phyloP scores from a whole-genome alignment of 2,797 vertebrate genomes.

The Trachurus trachurus region DNA sequence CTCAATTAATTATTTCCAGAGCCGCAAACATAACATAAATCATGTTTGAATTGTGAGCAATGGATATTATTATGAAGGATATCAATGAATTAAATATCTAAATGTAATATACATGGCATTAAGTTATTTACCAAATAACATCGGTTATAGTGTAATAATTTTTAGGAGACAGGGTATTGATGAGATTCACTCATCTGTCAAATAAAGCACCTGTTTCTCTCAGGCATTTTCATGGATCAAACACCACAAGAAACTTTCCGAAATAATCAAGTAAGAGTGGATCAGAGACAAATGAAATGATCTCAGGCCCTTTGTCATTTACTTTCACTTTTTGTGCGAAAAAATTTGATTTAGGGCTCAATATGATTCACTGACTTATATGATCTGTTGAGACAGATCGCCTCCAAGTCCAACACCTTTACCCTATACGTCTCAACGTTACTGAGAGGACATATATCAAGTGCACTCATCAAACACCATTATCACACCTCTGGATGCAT shows the following conservation, averaged over 20 bases:
- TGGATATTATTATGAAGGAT: too few relatives aligned
- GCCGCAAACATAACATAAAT: background rate
- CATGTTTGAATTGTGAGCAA: background rate
- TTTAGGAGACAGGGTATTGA: background rate
- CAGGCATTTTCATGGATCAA: background rate
- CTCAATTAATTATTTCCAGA: background rate
- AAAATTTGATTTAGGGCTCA: slow-evolving; percentile 61
- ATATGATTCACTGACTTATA: slow-evolving; percentile 62
- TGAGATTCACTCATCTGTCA: background rate
- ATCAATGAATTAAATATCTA: background rate
- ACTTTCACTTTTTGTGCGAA: slow-evolving; percentile 52
- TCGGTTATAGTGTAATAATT: background rate
- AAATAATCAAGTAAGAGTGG: slow-evolving; percentile 37
- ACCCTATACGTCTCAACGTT: slow-evolving; percentile 47
- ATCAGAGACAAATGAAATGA: slow-evolving; percentile 42
- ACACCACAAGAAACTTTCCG: slow-evolving; percentile 17
- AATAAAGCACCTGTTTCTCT: background rate
- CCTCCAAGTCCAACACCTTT: slow-evolving; percentile 66
- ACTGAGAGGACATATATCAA: slow-evolving; percentile 73
- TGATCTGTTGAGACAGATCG: slow-evolving; percentile 68
- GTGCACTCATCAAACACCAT: slow-evolving; percentile 73
- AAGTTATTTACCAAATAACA: background rate
- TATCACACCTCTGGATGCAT: slow-evolving; percentile 76
- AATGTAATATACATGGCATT: background rate
- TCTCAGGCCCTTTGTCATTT: slow-evolving; percentile 51